These are phyloP conservation scores for Dendrolimus kikuchii DNA, from an alignment of 1,140 invertebrate genomes.

Conservation along the genomic window DNA sequence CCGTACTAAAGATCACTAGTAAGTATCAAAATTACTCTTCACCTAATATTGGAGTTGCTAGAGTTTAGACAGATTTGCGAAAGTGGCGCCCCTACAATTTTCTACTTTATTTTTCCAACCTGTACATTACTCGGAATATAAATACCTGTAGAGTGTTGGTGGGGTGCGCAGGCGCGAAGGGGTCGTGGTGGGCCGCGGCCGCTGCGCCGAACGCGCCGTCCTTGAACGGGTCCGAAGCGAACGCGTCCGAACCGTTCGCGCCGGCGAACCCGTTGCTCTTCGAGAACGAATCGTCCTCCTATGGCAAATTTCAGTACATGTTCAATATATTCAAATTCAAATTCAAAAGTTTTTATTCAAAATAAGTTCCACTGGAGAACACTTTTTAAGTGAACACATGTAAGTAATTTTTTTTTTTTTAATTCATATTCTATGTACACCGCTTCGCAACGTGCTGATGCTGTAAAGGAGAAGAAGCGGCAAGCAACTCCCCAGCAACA, in stretches of 20 bases:
- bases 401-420: too few species aligned
- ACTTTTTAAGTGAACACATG: too few species aligned
- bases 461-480: too few species aligned
- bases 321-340: background rate
- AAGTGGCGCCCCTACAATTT: background rate
- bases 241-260: slow-evolving; percentile 53
- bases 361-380: too few species aligned
- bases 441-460: too few species aligned
- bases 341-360: too few species aligned
- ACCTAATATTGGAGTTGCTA: too few species aligned
- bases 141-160: slow-evolving; percentile 25
- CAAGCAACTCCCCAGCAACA: too few species aligned
- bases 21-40: too few species aligned
- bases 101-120: background rate
- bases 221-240: slow-evolving; percentile 62
- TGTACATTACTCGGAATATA: background rate
- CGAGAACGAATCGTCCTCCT: slow-evolving; percentile 40
- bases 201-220: slow-evolving; percentile 71
- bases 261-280: slow-evolving; percentile 71
- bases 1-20: too few species aligned
- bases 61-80: too few species aligned
- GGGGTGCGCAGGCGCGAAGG: slow-evolving; percentile 71
- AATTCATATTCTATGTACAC: too few species aligned
- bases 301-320: background rate
- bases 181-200: slow-evolving; percentile 75